Evolutionary conservation across 2,797 vertebrate genomes (phyloP).

Genomic region (Pipistrellus pipistrellus): DNA sequence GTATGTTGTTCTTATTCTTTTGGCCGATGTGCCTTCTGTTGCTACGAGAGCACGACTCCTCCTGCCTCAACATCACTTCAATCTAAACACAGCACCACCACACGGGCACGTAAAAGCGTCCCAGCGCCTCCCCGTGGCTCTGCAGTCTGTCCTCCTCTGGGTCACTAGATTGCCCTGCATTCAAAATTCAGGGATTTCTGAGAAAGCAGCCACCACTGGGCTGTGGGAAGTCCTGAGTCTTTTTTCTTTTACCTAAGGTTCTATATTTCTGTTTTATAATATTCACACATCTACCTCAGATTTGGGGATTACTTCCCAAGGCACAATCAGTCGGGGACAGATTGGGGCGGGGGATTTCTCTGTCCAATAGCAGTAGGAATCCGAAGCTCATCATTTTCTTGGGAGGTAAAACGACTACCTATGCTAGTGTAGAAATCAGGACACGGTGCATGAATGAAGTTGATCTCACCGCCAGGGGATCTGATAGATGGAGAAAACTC

Average conservation of each 20-base stretch:
- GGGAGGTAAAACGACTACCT: not conserved
- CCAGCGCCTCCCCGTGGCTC: not conserved
- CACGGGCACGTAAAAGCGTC: not conserved
- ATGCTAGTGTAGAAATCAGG: not conserved
- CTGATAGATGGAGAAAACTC: not conserved
- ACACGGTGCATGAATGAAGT: rapidly evolving
- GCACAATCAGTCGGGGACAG: not conserved
- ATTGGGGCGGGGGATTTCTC: not conserved
- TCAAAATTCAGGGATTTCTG: not conserved
- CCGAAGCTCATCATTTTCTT: not conserved
- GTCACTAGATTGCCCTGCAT: not conserved
- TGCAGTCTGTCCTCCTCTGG: not conserved
- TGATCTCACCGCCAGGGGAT: not conserved
- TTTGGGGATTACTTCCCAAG: not conserved
- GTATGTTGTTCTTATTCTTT: not conserved
- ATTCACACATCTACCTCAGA: not conserved
- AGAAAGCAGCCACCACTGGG: not conserved
- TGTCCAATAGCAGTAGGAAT: not conserved
- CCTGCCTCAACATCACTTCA: not conserved
- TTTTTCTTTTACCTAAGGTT: not conserved
- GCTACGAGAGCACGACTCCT: not conserved
- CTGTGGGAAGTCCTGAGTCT: not conserved
- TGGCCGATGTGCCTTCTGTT: not conserved
- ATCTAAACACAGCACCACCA: not conserved
- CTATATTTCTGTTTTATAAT: not conserved